A percentile compares a stretch with the other conserved stretches of the same genome.
Evolutionary conservation across 1,140 invertebrate species (phyloP).

Genomic region (Sminthurides bifidus): DNA sequence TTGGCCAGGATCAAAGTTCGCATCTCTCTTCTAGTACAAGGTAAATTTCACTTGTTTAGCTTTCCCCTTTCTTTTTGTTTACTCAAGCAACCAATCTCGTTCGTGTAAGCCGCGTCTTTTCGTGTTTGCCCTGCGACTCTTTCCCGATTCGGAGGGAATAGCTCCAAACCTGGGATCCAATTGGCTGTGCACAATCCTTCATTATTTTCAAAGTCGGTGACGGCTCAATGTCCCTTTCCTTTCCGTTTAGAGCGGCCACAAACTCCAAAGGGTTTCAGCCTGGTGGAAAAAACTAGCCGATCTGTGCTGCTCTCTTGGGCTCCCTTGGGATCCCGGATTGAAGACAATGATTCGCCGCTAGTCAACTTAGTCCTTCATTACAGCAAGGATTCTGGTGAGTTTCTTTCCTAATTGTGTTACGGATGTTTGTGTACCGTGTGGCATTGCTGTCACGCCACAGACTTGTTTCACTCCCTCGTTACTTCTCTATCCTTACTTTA

Average conservation of each 20-base stretch:
- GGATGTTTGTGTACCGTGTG: slow-evolving; percentile 2
- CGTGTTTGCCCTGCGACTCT: not conserved
- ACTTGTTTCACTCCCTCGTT: not conserved
- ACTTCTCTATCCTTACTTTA: no score
- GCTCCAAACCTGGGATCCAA: not conserved
- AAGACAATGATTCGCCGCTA: slow-evolving; percentile 38
- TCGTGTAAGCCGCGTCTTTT: not conserved
- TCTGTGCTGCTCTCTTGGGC: slow-evolving; percentile 36
- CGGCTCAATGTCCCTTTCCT: not conserved
- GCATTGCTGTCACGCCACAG: not conserved
- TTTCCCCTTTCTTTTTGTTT: not conserved
- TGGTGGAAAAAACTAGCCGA: slow-evolving; percentile 35
- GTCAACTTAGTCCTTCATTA: slow-evolving; percentile 34
- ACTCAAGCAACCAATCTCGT: not conserved
- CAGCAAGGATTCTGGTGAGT: slow-evolving; percentile 30
- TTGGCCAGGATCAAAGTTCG: slow-evolving; percentile 41
- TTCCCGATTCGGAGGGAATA: not conserved
- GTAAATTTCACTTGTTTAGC: slow-evolving; percentile 32
- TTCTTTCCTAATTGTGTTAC: not conserved
- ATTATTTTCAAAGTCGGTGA: not conserved
- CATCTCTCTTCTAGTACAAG: slow-evolving; percentile 42
- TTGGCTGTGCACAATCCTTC: not conserved
- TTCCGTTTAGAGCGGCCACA: slow-evolving; percentile 36
- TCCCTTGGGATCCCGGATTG: slow-evolving; percentile 14
- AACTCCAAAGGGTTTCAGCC: slow-evolving; percentile 34